Evolutionary conservation across 2,797 vertebrate genomes (phyloP), one percentile per base, ranked within the genome.

Genomic region (Sebastes alutus): DNA sequence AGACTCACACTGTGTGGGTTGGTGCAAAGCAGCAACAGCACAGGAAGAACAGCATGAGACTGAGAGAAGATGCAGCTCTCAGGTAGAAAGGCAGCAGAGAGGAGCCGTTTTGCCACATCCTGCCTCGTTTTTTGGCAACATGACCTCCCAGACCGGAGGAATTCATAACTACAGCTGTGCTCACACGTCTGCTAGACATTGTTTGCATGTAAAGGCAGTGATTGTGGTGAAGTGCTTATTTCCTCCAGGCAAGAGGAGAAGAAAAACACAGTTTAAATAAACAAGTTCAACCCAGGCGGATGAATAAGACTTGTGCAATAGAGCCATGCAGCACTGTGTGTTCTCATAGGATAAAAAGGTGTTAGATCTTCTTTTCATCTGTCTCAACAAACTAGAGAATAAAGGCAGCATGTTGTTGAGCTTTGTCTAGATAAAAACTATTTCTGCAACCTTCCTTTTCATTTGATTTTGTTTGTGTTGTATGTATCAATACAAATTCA

Each of bases 91-190:
- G 73, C 77, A 77, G 62, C 71, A 64, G 60, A 64, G 60, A 77
- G 27, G n/a, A 89, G 77, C 78, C 4, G 30, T 72, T 68, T 65
- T 14, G 78, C 93, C 94, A 94, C 94, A 94, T 94, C 93, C 94
- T 93, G 93, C 59, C 61, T 84, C 4, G 33, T 11, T 85, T 58
- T 78, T 74, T 86, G 76, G 46, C 75, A 78, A 52, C 2, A 35
- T 81, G 76, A 90, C 60, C 67, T 80, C 61, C 38, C 77, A 83
- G 74, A 72, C 73, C 3, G 6, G 33, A 80, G 65, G 68, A 86
- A 86, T 65, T 82, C 74, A 82, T 46, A 78, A 75, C 81, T 62
- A 12, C 49, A 75, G 69, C 52, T 54, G 59, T 77, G 77, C 63
- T 63, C 33, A 16, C 55, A 54, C 1, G 25, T 72, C 73, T 81